Conservation (phyloP, 2,888 invertebrate genomes). For the Drosophila gaucha region DNA sequence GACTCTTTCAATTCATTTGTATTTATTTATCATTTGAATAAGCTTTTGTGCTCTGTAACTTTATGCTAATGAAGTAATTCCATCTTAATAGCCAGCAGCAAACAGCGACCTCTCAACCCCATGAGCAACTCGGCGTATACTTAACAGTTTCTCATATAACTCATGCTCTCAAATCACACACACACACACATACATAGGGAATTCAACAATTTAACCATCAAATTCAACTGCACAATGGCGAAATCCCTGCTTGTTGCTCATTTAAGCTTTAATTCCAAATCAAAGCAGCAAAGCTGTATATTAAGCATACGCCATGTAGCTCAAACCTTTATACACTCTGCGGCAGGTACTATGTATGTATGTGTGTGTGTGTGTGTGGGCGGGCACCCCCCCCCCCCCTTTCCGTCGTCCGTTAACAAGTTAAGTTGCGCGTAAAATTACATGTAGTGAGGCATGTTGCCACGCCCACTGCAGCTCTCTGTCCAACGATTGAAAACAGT, state of each 20-base stretch:
- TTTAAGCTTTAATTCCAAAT: constrained; percentile 72
- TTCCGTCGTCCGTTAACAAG: constrained; percentile 58
- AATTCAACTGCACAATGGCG: constrained; percentile 32
- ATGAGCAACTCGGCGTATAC: constrained; percentile 51
- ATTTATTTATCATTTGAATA: constrained; percentile 20
- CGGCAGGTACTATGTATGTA: constrained; percentile 9
- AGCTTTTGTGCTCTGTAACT: constrained; percentile 1
- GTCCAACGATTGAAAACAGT: constrained; percentile 18
- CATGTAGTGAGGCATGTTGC: constrained; percentile 78
- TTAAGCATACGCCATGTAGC: constrained; percentile 71
- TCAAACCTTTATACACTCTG: constrained; percentile 63
- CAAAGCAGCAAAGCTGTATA: constrained; percentile 62
- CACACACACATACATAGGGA: background rate
- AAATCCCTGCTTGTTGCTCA: constrained; percentile 49
- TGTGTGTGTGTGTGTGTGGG: background rate
- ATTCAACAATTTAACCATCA: constrained; percentile 24
- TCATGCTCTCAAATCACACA: constrained; percentile 35
- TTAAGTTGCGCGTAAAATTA: constrained; percentile 84
- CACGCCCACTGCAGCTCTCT: constrained; percentile 39
- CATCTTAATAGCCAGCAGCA: constrained; percentile 36
- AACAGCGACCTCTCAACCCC: constrained; percentile 1
- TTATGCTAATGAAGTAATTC: constrained; percentile 36
- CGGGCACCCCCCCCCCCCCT: background rate
- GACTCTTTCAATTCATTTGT: background rate
- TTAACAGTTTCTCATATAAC: constrained; percentile 41